A percentile compares a stretch with the other conserved stretches of the same genome.
Conservation (phyloP, 2,888 invertebrate species). For the Apotomis betuletana region DNA sequence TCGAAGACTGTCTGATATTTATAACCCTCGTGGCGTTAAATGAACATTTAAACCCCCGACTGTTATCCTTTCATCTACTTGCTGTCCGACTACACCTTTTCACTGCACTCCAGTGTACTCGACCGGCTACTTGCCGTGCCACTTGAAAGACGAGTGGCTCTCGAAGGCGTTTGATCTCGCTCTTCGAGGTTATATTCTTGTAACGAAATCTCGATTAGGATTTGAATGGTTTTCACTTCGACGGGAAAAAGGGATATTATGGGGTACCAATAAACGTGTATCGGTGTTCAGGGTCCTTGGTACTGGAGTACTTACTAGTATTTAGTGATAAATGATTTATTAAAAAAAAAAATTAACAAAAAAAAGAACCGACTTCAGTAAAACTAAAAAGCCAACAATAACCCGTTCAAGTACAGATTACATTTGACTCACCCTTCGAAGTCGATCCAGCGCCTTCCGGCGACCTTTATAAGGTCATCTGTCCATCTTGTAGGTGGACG, state of each 20-base stretch:
- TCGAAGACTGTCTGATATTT: no score
- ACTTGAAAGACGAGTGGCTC: slow-evolving; percentile 29
- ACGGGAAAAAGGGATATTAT: neutral
- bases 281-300: neutral
- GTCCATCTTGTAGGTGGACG: no score
- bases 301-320: no score
- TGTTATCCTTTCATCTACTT: slow-evolving; percentile 15
- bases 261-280: neutral
- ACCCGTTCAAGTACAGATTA: no score
- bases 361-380: no score
- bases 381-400: no score
- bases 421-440: no score
- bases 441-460: no score
- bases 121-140: slow-evolving; percentile 19
- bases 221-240: slow-evolving; percentile 14
- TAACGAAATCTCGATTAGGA: slow-evolving; percentile 22
- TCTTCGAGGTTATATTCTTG: slow-evolving; percentile 25
- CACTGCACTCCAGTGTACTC: slow-evolving; percentile 11
- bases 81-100: slow-evolving; percentile 26
- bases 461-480: no score
- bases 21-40: no score
- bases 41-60: neutral
- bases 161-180: slow-evolving; percentile 34
- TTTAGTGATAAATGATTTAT: no score
- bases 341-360: no score